These are phyloP conservation scores for Styela plicata DNA, from an alignment of 23 tunicate genomes.

Conservation along the genomic window DNA sequence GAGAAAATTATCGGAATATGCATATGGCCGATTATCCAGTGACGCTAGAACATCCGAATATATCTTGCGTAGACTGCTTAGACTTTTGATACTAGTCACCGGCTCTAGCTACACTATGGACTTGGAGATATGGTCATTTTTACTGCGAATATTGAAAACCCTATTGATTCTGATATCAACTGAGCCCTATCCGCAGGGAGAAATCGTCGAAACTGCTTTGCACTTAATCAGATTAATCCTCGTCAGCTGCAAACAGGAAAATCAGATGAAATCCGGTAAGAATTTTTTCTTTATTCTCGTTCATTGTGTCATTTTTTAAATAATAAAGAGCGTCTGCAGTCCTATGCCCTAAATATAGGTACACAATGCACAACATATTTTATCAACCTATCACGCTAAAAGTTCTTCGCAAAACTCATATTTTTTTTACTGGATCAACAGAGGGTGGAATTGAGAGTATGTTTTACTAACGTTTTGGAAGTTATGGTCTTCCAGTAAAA, in stretches of 20 bases:
- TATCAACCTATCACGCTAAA: no score
- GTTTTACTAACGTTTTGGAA: no score
- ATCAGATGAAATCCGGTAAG: slow-evolving; percentile 4
- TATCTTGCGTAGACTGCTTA: not conserved
- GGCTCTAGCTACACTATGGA: not conserved
- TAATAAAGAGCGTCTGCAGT: no score
- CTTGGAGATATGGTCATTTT: not conserved
- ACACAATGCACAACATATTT: no score
- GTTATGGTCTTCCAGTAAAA: no score
- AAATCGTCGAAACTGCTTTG: not conserved
- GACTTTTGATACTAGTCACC: not conserved
- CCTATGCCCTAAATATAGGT: no score
- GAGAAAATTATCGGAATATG: not conserved
- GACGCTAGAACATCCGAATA: not conserved
- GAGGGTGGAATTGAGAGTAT: no score
- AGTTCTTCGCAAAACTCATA: no score
- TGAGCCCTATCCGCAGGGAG: not conserved
- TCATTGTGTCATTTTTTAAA: not conserved
- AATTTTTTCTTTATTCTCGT: not conserved
- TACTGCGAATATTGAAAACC: not conserved
- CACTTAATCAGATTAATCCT: not conserved
- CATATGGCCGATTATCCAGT: not conserved
- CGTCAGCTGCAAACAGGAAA: not conserved
- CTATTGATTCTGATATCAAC: not conserved
- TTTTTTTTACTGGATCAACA: no score